Conservation (phyloP, 1,140 invertebrate species). For the Trichogramma pretiosum region DNA sequence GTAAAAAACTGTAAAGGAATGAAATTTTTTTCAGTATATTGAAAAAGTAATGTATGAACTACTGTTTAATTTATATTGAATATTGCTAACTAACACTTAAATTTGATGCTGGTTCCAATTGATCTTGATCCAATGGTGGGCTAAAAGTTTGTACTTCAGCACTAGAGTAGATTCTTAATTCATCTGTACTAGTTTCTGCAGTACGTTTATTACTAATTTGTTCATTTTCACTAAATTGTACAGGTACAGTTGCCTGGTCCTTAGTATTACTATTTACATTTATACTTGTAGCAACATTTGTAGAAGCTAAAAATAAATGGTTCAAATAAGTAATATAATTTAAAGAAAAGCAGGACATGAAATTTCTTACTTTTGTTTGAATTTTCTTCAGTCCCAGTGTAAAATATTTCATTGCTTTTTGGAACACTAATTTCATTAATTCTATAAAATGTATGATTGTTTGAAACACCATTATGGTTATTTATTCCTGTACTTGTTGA, state of each 20-base stretch:
- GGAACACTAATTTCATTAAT: no score
- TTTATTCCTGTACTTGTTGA: no score
- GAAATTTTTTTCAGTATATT: not conserved
- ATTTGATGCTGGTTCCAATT: slow-evolving; percentile 39
- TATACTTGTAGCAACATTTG: not conserved
- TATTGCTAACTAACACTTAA: slow-evolving; percentile 32
- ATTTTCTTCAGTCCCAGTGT: no score
- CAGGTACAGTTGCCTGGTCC: slow-evolving; percentile 2
- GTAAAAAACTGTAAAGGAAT: slow-evolving; percentile 30
- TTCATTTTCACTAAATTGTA: slow-evolving; percentile 1
- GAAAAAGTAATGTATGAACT: not conserved
- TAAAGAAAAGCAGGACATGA: not conserved
- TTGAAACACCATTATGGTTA: no score
- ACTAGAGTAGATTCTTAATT: slow-evolving; percentile 30
- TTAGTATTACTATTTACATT: slow-evolving; percentile 9
- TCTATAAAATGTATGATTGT: no score
- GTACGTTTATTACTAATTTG: slow-evolving; percentile 26
- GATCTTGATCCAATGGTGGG: slow-evolving; percentile 28
- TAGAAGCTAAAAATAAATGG: not conserved
- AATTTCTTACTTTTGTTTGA: not conserved
- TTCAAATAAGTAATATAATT: not conserved
- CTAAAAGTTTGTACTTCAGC: slow-evolving; percentile 39
- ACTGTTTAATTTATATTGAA: not conserved
- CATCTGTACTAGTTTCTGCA: slow-evolving; percentile 37
- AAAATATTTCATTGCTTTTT: no score